Conservation (phyloP, 1,140 invertebrate genomes). For the Drosophila nikananu region DNA sequence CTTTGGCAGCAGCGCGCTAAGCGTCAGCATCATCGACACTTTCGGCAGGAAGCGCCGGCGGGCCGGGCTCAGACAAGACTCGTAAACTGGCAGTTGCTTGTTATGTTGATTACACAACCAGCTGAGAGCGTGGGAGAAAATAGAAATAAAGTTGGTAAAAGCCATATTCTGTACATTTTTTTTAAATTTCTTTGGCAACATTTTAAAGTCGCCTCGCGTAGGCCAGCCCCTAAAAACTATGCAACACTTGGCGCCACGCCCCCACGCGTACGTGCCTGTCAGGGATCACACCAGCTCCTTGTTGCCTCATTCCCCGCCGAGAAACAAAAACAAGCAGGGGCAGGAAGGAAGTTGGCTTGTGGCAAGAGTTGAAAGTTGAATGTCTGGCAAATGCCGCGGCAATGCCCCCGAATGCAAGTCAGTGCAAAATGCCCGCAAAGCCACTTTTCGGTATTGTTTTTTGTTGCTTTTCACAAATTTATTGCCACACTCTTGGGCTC, state of each 20-base stretch:
- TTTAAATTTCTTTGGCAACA: neutral
- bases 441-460: conserved; percentile 76
- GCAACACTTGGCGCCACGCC: conserved; percentile 58
- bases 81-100: conserved; percentile 81
- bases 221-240: conserved; percentile 44
- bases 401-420: conserved; percentile 65
- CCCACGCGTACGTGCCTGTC: conserved; percentile 50
- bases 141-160: conserved; percentile 54
- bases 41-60: conserved; percentile 77
- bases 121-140: conserved; percentile 30
- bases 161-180: neutral
- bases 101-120: conserved; percentile 79
- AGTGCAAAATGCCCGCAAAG: conserved; percentile 61
- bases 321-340: conserved; percentile 28
- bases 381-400: conserved; percentile 75
- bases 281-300: conserved; percentile 14
- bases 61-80: conserved; percentile 69
- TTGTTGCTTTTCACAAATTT: conserved; percentile 72
- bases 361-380: conserved; percentile 83
- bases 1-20: conserved; percentile 59
- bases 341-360: conserved; percentile 29
- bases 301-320: neutral
- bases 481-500: conserved; percentile 69
- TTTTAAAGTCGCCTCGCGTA: conserved; percentile 52
- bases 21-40: conserved; percentile 68